Conservation (phyloP, 2,888 invertebrate species). For the Desoria tigrina region DNA sequence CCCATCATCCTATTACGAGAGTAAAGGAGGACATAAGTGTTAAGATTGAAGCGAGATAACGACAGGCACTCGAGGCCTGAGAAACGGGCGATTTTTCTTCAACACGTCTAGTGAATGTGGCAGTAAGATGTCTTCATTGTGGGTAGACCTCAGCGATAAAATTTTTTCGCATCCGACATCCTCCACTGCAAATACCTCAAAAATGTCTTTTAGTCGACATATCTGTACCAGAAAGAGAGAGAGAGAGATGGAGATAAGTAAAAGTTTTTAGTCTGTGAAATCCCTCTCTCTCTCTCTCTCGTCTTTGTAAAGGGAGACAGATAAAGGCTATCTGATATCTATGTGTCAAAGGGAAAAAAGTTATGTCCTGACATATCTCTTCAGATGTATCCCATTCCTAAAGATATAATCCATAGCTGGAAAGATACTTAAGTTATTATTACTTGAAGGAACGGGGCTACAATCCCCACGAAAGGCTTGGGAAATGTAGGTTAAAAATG, state of each 20-base stretch:
- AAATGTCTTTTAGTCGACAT: slow-evolving; percentile 7
- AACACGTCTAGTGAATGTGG: slow-evolving; percentile 9
- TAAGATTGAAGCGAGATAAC: slow-evolving; percentile 20
- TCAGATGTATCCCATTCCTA: too few relatives aligned
- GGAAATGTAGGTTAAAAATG: too few relatives aligned
- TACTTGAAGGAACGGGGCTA: too few relatives aligned
- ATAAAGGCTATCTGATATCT: slow-evolving; percentile 11
- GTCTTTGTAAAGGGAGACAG: slow-evolving; percentile 1
- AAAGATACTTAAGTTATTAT: too few relatives aligned
- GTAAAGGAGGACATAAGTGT: background rate
- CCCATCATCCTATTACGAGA: too few relatives aligned
- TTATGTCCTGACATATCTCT: background rate
- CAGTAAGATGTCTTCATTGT: slow-evolving; percentile 10
- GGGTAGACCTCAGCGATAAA: slow-evolving; percentile 8
- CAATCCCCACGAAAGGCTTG: too few relatives aligned
- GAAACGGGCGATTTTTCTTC: slow-evolving; percentile 20
- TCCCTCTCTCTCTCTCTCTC: too few relatives aligned
- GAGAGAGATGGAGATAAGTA: slow-evolving; percentile 6
- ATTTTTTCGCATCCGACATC: background rate
- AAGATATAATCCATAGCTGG: too few relatives aligned
- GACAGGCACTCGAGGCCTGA: slow-evolving; percentile 10
- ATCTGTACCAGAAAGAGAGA: background rate
- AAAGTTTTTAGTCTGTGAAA: slow-evolving; percentile 11
- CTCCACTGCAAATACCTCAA: background rate
- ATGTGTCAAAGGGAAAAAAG: slow-evolving; percentile 7